These are phyloP conservation scores for Mimas tiliae DNA, from an alignment of 2,888 invertebrate genomes.

Conservation along the genomic window DNA sequence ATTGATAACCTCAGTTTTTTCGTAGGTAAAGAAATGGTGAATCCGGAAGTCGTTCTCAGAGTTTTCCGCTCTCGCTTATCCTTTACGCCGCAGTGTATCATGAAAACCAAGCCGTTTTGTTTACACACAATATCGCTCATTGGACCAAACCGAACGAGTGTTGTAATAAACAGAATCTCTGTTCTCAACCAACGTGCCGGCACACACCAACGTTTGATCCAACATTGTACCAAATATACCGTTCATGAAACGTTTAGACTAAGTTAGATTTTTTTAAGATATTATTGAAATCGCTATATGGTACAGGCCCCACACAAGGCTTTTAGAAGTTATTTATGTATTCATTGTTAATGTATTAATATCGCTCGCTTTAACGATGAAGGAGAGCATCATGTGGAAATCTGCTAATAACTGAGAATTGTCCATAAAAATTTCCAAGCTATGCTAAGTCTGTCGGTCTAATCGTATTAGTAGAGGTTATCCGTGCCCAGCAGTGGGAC, in stretches of 20 bases:
- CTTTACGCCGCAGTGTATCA: conserved; percentile 42
- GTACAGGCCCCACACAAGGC: too few species aligned
- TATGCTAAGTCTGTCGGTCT: too few species aligned
- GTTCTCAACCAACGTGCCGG: conserved; percentile 27
- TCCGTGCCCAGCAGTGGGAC: too few species aligned
- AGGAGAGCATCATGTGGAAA: too few species aligned
- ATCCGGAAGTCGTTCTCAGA: neutral
- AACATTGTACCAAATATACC: neutral
- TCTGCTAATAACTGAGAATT: too few species aligned
- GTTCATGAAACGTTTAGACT: conserved; percentile 4
- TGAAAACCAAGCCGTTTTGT: conserved; percentile 60
- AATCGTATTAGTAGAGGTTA: too few species aligned
- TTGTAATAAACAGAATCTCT: conserved; percentile 57
- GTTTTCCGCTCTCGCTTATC: conserved; percentile 32
- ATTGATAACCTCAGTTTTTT: too few species aligned
- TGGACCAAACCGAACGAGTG: conserved; percentile 66
- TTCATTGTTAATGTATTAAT: too few species aligned
- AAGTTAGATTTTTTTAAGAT: neutral
- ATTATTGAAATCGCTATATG: too few species aligned
- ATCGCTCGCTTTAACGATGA: too few species aligned
- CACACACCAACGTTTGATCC: conserved; percentile 35
- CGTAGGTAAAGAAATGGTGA: neutral
- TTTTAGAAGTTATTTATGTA: too few species aligned
- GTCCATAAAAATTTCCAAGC: too few species aligned
- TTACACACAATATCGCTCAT: conserved; percentile 78